Evolutionary conservation across 1,140 invertebrate genomes (phyloP), one percentile per base, ranked within the genome.

Genomic region (Paraescarpia echinospica): DNA sequence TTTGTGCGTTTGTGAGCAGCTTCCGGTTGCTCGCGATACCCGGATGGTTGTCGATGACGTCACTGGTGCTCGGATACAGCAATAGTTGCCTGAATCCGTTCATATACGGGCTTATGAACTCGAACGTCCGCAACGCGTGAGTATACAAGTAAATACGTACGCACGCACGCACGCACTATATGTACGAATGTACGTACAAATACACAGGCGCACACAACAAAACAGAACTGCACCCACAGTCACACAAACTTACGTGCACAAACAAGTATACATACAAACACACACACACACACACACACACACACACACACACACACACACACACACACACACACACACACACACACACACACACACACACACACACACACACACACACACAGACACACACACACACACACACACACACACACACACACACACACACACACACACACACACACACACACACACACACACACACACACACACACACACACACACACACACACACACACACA

Each of bases 311-410:
- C 59, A 77, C 22, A 27, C 59, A 77, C 27, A 6, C 4, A 77
- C 59, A 77, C 12, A 4, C 41, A 41, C 41, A 89, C 18, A 89
- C 18, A 89, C 4, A 89, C 18, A 89, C 89, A 4, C 89, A 14
- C 89, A 89, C 89, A 14, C 89, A 34, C 89, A 14, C 89, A 89
- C 89, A 14, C 89, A 89, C 89, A 89, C 89, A 89, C 89, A 89
- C 89, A 89, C 89, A 89, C 89, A 89, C 89, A 89, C 89, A 89
- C 89, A 89, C 89, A 89, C 89, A 89, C 89, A 89, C 89, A 89
- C 89, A 89, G 4, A 89, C 89, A 89, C 89, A 89, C 89, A 89
- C 89, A 41, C 41, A 41, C 41, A 41, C 41, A 41, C 41, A 41
- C 41, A 41, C 41, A 41, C 41, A 41, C 41, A 89, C 89, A 89